Base-by-base conservation (phyloP, 2,888 invertebrate species). In the Lycaena phlaeas region DNA sequence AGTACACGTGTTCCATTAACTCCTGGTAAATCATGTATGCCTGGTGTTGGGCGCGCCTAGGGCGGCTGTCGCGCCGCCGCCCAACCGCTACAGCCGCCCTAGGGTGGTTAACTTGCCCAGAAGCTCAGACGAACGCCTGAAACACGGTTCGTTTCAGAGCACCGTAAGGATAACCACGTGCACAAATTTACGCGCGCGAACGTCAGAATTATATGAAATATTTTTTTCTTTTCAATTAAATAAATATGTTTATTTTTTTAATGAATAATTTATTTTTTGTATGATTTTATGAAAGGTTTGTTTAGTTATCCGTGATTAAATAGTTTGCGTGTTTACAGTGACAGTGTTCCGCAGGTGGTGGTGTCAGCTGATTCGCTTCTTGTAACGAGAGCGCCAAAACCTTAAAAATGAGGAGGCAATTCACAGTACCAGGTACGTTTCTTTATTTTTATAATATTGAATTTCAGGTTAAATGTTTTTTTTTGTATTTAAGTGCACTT, bases 11-110 rank as follows among this genome's bases (percentile, higher is more conserved):
- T 50, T 53, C 38, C 18, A 36, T 22, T 39, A 60, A 44, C 75
- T 81, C 64, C 64, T 68, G 17, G 41, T 47, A 43, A 27, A 5
- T 59, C 63, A 56, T 86, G 81, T 1, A 56, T 44, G 44, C 87
- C 68, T 85, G 82, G 68, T 84, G 82, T 53, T 73, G 82, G 67
- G 86, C 86, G 66, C 87, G 87, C 64, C 77, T 77, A 64, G 85
- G 86, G 67, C 86, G 82, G 73, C 67, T 65, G 68, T 60, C 69
- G 86, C 65, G 77, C 75, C 76, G 85, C 85, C 76, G 73, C 62
- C 50, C 85, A 79, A 44, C 68, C 63, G 49, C 61, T 51, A 27
- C 57, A 42, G 54, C 68, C 64, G 68, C 69, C 69, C 64, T 57
- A 69, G 59, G 69, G 64, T 56, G 38, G 58, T 54, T 62, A 66